Percentiles rank a stretch among this genome's conserved stretches.
Evolutionary conservation across 2,888 invertebrate genomes (phyloP).

Genomic region (Eupithecia tripunctaria): DNA sequence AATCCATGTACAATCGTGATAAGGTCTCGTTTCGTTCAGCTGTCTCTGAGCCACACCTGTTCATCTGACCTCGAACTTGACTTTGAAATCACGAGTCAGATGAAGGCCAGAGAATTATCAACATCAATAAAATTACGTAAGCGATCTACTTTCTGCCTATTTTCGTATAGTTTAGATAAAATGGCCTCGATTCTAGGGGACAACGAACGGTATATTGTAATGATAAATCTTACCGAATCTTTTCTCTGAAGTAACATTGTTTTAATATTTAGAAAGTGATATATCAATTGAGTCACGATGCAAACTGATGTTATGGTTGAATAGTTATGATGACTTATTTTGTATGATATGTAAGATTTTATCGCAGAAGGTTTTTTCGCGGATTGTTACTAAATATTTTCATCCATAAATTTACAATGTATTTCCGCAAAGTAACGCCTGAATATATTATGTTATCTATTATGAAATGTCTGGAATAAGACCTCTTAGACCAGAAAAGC

Average conservation of each 20-base stretch:
- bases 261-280: too few species aligned
- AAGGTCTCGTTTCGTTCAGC: conserved; percentile 24
- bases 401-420: too few species aligned
- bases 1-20: not conserved
- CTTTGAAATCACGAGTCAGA: conserved; percentile 30
- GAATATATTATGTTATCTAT: too few species aligned
- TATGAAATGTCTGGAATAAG: too few species aligned
- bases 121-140: conserved; percentile 31
- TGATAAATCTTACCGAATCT: not conserved
- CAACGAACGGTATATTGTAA: not conserved
- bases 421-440: too few species aligned
- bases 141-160: conserved; percentile 1
- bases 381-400: too few species aligned
- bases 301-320: too few species aligned
- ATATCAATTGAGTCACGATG: too few species aligned
- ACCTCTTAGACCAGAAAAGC: too few species aligned
- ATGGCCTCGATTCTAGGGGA: not conserved
- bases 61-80: conserved; percentile 41
- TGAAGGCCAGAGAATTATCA: conserved; percentile 35
- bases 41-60: conserved; percentile 33
- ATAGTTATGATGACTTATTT: too few species aligned
- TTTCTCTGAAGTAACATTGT: not conserved
- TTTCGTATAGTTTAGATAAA: not conserved
- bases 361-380: too few species aligned
- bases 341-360: too few species aligned